A percentile compares a stretch with the other conserved stretches of the same genome.
These are phyloP conservation scores for Drosophila tropicalis DNA, from an alignment of 1,140 invertebrate genomes.

Conservation along the genomic window DNA sequence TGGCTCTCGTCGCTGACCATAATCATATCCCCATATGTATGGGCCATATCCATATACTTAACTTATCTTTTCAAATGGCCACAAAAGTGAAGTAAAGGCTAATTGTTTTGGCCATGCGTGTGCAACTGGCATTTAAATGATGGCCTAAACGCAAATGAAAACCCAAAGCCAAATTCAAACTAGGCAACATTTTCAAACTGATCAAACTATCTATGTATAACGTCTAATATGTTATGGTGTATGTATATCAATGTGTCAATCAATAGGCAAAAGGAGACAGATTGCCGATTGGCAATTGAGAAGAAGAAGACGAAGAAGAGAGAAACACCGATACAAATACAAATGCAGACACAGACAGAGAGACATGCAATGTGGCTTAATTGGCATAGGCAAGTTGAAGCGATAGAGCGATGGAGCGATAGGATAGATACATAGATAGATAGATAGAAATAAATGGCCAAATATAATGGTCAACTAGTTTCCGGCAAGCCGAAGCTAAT, in stretches of 20 bases:
- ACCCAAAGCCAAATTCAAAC: constrained; percentile 42
- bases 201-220: constrained; percentile 53
- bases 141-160: constrained; percentile 65
- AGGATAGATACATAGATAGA: background rate
- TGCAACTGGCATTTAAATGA: constrained; percentile 55
- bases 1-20: constrained; percentile 18
- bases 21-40: background rate
- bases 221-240: constrained; percentile 33
- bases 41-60: background rate
- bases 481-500: constrained; percentile 74
- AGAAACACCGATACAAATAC: no score
- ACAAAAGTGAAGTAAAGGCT: constrained; percentile 32
- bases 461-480: constrained; percentile 81
- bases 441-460: constrained; percentile 54
- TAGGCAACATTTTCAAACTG: constrained; percentile 35
- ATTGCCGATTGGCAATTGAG: constrained; percentile 30
- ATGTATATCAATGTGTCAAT: constrained; percentile 72
- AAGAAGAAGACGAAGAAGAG: constrained; percentile 1
- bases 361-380: constrained; percentile 44
- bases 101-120: constrained; percentile 45
- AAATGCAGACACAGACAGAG: background rate
- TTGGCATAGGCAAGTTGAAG: constrained; percentile 35
- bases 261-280: constrained; percentile 49
- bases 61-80: constrained; percentile 40
- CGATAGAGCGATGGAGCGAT: constrained; percentile 36